Evolutionary conservation across 2,797 vertebrate genomes (phyloP).

Genomic region (Scomberomorus guttatus): DNA sequence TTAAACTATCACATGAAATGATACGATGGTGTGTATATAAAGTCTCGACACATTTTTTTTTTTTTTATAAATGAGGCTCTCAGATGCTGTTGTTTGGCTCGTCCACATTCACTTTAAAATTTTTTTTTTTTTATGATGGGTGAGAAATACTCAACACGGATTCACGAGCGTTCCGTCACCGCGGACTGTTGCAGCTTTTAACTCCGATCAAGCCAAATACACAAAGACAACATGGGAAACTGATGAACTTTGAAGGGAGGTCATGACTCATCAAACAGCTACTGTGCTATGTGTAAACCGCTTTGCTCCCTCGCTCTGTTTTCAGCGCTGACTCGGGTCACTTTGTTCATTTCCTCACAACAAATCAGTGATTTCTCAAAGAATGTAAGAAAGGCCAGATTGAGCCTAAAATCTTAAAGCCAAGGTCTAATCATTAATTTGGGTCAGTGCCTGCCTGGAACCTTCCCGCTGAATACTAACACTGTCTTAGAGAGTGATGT

Average conservation of each 20-base stretch:
- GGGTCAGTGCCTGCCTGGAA: not conserved
- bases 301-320: conserved; percentile 8
- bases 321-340: not conserved
- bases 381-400: conserved; percentile 28
- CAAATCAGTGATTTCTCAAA: conserved; percentile 8
- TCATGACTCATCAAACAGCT: not conserved
- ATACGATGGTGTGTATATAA: conserved; percentile 14
- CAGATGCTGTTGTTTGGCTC: not conserved
- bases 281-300: not conserved
- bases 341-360: not conserved
- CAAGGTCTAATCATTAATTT: conserved; percentile 23
- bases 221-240: conserved; percentile 42
- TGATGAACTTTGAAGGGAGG: conserved; percentile 57
- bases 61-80: conserved; percentile 17
- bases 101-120: not conserved
- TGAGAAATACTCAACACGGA: not conserved
- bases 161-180: not conserved
- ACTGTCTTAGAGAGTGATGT: not conserved
- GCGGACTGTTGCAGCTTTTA: conserved; percentile 41
- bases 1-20: not conserved
- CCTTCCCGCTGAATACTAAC: conserved; percentile 7
- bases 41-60: not conserved
- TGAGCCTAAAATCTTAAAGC: conserved; percentile 8
- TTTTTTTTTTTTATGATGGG: not conserved
- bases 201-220: conserved; percentile 63